phyloP scores from a whole-genome alignment of 2,888 invertebrate species.

The Stenichneumon culpator region DNA sequence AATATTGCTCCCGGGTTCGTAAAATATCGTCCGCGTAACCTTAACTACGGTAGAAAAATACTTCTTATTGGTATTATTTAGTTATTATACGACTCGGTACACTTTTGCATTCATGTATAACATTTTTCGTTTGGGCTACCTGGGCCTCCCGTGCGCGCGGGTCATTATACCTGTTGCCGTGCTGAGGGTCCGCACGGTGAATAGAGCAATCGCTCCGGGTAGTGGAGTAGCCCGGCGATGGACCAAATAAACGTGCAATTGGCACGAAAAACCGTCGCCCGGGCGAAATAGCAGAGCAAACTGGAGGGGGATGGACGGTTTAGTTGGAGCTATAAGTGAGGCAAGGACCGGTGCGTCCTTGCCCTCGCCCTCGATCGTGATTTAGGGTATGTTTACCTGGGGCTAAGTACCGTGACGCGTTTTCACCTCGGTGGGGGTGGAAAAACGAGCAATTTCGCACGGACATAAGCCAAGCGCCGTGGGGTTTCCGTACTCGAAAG shows the following conservation, averaged over 20 bases:
- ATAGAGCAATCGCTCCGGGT: slow-evolving; percentile 53
- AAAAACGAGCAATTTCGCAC: slow-evolving; percentile 72
- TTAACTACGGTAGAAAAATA: slow-evolving; percentile 39
- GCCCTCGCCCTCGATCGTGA: slow-evolving; percentile 67
- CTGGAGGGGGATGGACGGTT: slow-evolving; percentile 48
- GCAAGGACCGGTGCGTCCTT: slow-evolving; percentile 62
- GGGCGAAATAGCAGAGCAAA: slow-evolving; percentile 41
- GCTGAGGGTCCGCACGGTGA: slow-evolving; percentile 18
- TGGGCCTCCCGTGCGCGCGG: slow-evolving; percentile 29
- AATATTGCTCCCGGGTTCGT: slow-evolving; percentile 41
- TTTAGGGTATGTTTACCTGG: slow-evolving; percentile 81
- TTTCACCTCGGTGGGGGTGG: slow-evolving; percentile 67
- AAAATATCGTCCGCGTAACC: slow-evolving; percentile 45
- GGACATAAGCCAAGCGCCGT: slow-evolving; percentile 72
- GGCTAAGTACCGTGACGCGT: slow-evolving; percentile 79
- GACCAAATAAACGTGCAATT: slow-evolving; percentile 69
- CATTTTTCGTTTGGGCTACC: slow-evolving; percentile 47
- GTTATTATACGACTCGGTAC: slow-evolving; percentile 35
- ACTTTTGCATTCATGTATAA: slow-evolving; percentile 56
- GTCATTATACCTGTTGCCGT: slow-evolving; percentile 56
- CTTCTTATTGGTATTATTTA: slow-evolving; percentile 28
- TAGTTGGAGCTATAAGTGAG: slow-evolving; percentile 73
- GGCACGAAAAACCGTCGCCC: slow-evolving; percentile 32
- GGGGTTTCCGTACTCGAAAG: slow-evolving; percentile 72
- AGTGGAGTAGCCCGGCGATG: slow-evolving; percentile 34